phyloP scores from a whole-genome alignment of 2,113 vertebrate species.

The Rhizomys pruinosus region DNA sequence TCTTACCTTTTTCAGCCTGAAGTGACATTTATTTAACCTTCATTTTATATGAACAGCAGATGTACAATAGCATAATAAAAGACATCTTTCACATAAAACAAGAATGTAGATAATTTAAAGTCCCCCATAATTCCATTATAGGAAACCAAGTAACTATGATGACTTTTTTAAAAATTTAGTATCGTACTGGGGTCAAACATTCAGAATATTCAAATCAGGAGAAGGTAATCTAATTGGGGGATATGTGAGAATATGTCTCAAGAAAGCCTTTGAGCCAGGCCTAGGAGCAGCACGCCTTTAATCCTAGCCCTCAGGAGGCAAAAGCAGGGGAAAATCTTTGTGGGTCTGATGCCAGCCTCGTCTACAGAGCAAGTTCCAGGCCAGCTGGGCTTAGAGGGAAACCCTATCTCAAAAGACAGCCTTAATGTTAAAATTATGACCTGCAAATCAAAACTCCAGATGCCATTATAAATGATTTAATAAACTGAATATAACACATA shows the following conservation, averaged over 20 bases:
- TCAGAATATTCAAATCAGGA: not conserved
- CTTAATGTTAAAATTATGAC: no score
- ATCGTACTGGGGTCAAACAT: conserved; percentile 1
- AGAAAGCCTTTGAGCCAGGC: not conserved
- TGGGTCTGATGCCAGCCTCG: no score
- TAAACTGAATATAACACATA: conserved; percentile 31
- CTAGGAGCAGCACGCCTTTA: not conserved
- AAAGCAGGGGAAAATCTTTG: no score
- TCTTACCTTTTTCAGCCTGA: not conserved
- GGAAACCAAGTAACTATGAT: not conserved
- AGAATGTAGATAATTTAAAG: conserved; percentile 23
- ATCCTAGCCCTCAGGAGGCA: no score
- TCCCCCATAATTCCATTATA: conserved; percentile 8
- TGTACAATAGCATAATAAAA: not conserved
- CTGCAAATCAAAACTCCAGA: conserved; percentile 41
- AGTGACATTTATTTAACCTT: not conserved
- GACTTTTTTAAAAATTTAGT: conserved; percentile 11
- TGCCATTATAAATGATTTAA: conserved; percentile 4
- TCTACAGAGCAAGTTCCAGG: no score
- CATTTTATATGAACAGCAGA: not conserved
- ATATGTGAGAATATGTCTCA: not conserved
- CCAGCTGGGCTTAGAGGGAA: no score
- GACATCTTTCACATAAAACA: conserved; percentile 21
- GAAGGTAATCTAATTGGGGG: conserved; percentile 3
- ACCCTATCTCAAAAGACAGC: no score